A percentile compares a stretch with the other conserved stretches of the same genome.
phyloP scores from a whole-genome alignment of 1,140 invertebrate genomes.

The Melanaphis sacchari region DNA sequence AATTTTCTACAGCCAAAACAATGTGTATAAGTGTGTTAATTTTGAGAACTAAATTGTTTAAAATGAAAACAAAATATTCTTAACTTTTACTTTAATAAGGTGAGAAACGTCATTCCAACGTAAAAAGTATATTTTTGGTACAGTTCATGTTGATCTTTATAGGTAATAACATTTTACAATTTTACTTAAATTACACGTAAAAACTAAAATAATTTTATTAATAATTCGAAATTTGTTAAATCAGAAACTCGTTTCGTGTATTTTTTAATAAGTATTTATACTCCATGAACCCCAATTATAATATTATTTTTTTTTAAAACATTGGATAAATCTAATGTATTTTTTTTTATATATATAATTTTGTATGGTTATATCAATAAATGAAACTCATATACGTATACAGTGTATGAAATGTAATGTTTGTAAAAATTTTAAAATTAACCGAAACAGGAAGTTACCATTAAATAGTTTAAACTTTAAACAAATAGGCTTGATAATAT shows the following conservation, averaged over 20 bases:
- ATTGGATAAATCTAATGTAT: neutral
- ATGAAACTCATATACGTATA: neutral
- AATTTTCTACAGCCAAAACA: conserved; percentile 2
- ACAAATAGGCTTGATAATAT: neutral
- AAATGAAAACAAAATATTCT: neutral
- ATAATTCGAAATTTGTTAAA: neutral
- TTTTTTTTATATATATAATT: neutral
- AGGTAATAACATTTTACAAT: neutral
- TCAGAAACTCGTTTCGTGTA: neutral
- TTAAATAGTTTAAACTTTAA: neutral
- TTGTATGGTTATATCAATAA: neutral
- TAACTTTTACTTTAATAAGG: neutral
- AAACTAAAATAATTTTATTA: neutral
- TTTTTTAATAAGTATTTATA: neutral
- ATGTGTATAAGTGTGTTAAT: conserved; percentile 2
- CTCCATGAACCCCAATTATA: neutral
- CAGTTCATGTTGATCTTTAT: neutral
- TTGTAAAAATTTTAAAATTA: conserved; percentile 5
- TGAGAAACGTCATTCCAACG: neutral
- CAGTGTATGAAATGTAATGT: neutral
- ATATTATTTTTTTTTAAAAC: neutral
- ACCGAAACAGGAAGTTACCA: conserved; percentile 20
- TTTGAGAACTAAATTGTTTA: neutral
- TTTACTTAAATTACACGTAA: neutral
- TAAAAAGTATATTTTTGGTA: neutral